phyloP scores from a whole-genome alignment of 1,140 invertebrate genomes.

The Sinonovacula constricta region DNA sequence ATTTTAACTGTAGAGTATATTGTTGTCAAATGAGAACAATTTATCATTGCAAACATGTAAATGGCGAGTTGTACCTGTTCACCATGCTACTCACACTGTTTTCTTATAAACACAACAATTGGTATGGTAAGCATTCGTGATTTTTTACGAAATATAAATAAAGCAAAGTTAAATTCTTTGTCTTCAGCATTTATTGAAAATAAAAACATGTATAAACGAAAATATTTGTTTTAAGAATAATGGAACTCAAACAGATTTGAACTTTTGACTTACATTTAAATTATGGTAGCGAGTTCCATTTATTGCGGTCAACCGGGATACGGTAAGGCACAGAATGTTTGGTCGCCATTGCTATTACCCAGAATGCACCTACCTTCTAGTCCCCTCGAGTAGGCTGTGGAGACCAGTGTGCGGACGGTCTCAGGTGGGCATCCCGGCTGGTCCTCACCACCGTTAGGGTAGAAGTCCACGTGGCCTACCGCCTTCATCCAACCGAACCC shows the following conservation, averaged over 20 bases:
- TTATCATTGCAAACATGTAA: too few relatives aligned
- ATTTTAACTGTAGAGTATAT: too few relatives aligned
- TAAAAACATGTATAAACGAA: too few relatives aligned
- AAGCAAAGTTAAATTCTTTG: too few relatives aligned
- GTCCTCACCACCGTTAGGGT: slow-evolving; percentile 79
- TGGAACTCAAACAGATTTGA: neutral
- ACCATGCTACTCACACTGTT: too few relatives aligned
- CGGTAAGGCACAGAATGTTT: neutral
- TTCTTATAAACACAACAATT: too few relatives aligned
- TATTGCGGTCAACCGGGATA: neutral
- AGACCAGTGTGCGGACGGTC: slow-evolving; percentile 56
- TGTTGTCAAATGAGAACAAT: too few relatives aligned
- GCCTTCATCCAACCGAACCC: slow-evolving; percentile 67
- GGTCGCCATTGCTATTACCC: neutral
- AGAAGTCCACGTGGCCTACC: slow-evolving; percentile 90
- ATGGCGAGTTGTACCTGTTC: too few relatives aligned
- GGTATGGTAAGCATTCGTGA: too few relatives aligned
- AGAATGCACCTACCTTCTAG: slow-evolving; percentile 6
- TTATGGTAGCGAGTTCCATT: neutral
- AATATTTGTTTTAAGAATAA: too few relatives aligned
- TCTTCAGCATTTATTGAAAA: too few relatives aligned
- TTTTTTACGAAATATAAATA: too few relatives aligned
- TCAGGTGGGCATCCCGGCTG: slow-evolving; percentile 74
- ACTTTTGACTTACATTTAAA: neutral
- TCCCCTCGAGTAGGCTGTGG: slow-evolving; percentile 51